Base-by-base conservation (phyloP, 2,113 vertebrate genomes). In the Tenrec ecaudatus region DNA sequence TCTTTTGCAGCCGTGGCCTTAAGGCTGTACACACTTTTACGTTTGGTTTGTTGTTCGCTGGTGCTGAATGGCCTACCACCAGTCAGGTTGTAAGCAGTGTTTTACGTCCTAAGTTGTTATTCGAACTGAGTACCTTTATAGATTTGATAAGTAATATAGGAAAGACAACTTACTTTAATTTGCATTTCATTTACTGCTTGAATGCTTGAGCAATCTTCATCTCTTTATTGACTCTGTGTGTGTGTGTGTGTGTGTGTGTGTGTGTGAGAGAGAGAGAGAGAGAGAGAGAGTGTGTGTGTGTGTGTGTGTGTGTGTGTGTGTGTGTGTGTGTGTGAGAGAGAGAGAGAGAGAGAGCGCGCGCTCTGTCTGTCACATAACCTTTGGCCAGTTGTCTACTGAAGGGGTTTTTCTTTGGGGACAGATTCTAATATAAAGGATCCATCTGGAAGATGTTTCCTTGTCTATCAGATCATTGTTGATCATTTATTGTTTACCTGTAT, bases 361-460 rank as follows among this genome's bases (percentile, higher is more conserved):
- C 40, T 11, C 87, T 87, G 9, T 64, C 81, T 87, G 4, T 94
- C 93, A 82, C 82, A 81, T 90, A 92, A 79, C 9, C 8, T 71
- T 89, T 93, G 93, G 58, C 73, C 58, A 66, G 0, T 93, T 92
- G 71, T 84, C 31, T 90, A 64, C 78, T 86, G 6, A 38, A 53
- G 38, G 16, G 79, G 12, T 94, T 89, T 82, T 47, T 83, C 17
- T 82, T 89, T 82, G 76, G 94, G 60, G 88, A 89, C 92, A 94
- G 16, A 66, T 47, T 82, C 40, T 71, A 80, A 53, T 80, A 22
- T 47, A 43, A 84, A 95, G 23, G 31, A 57, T 71, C 17, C 53
- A 20, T 53, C n/a, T 84, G 66, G 86, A 82, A 78, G 77, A 62
- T 57, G 58, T 38, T 62, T 25, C 36, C 80, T 69, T 87, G 62